Percentiles rank a stretch among this genome's conserved stretches.
These are phyloP conservation scores for Penaeus japonicus DNA, from an alignment of 1,140 invertebrate genomes.

Conservation along the genomic window DNA sequence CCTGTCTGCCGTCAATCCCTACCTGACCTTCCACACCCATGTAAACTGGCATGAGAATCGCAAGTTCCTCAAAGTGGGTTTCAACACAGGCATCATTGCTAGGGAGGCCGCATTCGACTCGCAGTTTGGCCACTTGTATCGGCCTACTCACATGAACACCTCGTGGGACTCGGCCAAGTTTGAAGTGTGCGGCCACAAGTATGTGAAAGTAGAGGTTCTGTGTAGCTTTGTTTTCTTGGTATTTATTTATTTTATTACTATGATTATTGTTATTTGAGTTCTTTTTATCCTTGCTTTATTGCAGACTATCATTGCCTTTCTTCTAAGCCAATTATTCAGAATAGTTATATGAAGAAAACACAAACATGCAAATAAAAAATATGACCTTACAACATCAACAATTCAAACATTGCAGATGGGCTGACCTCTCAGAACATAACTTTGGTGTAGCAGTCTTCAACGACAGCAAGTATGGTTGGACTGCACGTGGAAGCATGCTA, in stretches of 20 bases:
- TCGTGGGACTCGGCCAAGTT: conserved; percentile 70
- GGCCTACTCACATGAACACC: conserved; percentile 69
- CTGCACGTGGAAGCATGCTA: conserved; percentile 65
- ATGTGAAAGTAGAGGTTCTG: neutral
- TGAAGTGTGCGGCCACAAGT: conserved; percentile 69
- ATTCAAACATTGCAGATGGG: conserved; percentile 64
- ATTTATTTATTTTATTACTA: no score
- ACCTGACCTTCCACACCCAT: conserved; percentile 66
- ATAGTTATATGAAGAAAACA: no score
- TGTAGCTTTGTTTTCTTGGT: neutral
- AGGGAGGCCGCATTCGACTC: conserved; percentile 67
- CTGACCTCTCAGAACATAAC: conserved; percentile 67
- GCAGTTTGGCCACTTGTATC: conserved; percentile 67
- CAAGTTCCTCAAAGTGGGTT: conserved; percentile 67
- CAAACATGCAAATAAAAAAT: neutral
- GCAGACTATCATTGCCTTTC: no score
- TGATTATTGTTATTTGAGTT: no score
- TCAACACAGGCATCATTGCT: conserved; percentile 39
- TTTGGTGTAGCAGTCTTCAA: conserved; percentile 69
- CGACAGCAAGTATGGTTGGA: conserved; percentile 69
- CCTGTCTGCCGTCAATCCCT: conserved; percentile 63
- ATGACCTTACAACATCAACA: neutral
- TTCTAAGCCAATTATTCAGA: no score
- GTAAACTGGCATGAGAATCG: conserved; percentile 68
- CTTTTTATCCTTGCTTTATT: no score